Conservation (phyloP, 2,888 invertebrate species). For the Acrobasis repandana region DNA sequence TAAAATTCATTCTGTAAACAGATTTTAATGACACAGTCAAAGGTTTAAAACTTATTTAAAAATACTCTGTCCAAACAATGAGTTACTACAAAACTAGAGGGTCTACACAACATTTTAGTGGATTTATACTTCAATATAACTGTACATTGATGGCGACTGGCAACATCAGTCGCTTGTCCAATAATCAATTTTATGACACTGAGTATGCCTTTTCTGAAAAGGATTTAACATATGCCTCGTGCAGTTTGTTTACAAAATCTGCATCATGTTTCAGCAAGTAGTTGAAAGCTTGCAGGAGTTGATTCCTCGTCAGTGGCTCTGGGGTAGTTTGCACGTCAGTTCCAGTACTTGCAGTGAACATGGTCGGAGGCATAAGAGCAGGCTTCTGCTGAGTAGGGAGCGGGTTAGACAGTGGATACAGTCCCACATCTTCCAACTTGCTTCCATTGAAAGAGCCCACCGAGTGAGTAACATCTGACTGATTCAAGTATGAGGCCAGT, state of each 20-base stretch:
- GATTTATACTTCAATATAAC: slow-evolving; percentile 76
- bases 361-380: slow-evolving; percentile 92
- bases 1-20: slow-evolving; percentile 76
- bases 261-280: slow-evolving; percentile 94
- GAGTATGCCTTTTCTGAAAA: slow-evolving; percentile 86
- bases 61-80: slow-evolving; percentile 72
- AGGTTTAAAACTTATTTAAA: slow-evolving; percentile 79
- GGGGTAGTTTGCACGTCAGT: slow-evolving; percentile 69
- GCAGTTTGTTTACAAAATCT: slow-evolving; percentile 93
- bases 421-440: slow-evolving; percentile 59
- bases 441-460: slow-evolving; percentile 63
- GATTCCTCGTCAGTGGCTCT: slow-evolving; percentile 93
- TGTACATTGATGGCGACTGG: slow-evolving; percentile 68
- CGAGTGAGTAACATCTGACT: slow-evolving; percentile 65
- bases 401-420: slow-evolving; percentile 59
- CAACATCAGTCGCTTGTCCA: slow-evolving; percentile 50
- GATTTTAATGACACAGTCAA: slow-evolving; percentile 68
- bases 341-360: slow-evolving; percentile 87
- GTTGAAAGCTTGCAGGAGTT: slow-evolving; percentile 93
- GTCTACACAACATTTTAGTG: slow-evolving; percentile 69
- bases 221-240: slow-evolving; percentile 95
- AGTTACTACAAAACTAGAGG: slow-evolving; percentile 71
- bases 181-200: slow-evolving; percentile 69
- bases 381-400: slow-evolving; percentile 84
- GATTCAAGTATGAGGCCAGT: slow-evolving; percentile 79